phyloP scores from a whole-genome alignment of 2,113 vertebrate genomes.

The Pelobates fuscus region DNA sequence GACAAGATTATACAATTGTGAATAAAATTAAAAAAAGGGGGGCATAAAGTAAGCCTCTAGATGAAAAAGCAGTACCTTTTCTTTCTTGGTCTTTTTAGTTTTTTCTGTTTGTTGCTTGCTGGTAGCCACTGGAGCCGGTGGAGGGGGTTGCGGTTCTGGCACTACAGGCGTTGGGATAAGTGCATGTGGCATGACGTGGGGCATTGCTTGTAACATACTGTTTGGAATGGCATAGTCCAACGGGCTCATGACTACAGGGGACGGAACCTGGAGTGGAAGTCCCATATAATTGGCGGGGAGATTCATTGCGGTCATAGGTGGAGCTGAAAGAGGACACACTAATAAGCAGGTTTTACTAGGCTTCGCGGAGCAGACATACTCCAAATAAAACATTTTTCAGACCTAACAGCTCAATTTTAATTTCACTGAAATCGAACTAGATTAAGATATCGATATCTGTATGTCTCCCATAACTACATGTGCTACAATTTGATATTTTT shows the following conservation, averaged over 20 bases:
- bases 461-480: too few relatives aligned
- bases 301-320: conserved; percentile 50
- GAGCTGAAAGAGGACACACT: conserved; percentile 2
- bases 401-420: too few relatives aligned
- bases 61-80: conserved; percentile 74
- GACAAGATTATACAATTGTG: not conserved
- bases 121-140: not conserved
- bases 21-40: not conserved
- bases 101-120: conserved; percentile 77
- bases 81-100: conserved; percentile 84
- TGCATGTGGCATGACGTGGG: conserved; percentile 66
- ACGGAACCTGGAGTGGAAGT: conserved; percentile 61
- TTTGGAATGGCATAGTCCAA: conserved; percentile 66
- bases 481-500: too few relatives aligned
- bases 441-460: too few relatives aligned
- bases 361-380: not conserved
- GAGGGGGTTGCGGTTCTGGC: conserved; percentile 59
- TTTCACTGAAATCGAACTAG: too few relatives aligned
- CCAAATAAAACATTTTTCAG: too few relatives aligned
- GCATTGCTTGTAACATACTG: conserved; percentile 60
- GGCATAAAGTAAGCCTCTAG: not conserved
- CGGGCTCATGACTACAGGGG: conserved; percentile 69
- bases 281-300: conserved; percentile 73
- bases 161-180: conserved; percentile 55
- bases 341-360: not conserved